Evolutionary conservation across 2,797 vertebrate genomes (phyloP).

Genomic region (Tenualosa thibaudeaui): DNA sequence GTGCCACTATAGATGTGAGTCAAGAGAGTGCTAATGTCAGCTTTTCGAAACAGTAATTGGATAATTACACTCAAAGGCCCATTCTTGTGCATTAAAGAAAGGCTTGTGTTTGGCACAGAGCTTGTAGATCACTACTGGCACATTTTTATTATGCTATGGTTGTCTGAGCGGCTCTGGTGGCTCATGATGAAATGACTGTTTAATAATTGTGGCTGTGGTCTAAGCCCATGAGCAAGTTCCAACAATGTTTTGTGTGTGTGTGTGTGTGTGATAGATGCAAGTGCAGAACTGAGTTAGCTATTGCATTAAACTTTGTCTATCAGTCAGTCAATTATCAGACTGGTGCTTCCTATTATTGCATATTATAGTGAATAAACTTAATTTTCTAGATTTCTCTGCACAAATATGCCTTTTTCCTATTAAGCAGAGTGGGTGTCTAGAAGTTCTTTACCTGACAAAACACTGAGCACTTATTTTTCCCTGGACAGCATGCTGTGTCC

Average conservation of each 20-base stretch:
- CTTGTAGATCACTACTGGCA: slow-evolving; percentile 45
- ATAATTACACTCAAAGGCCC: slow-evolving; percentile 35
- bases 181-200: slow-evolving; percentile 54
- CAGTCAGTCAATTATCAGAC: not conserved
- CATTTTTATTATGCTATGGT: slow-evolving; percentile 51
- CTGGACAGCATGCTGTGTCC: not conserved
- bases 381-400: not conserved
- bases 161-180: slow-evolving; percentile 51
- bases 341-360: not conserved
- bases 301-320: not conserved
- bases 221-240: slow-evolving; percentile 35
- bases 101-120: slow-evolving; percentile 38
- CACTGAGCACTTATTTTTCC: not conserved
- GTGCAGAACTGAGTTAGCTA: not conserved
- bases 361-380: not conserved
- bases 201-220: slow-evolving; percentile 52
- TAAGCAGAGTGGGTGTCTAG: too few species aligned
- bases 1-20: slow-evolving; percentile 20
- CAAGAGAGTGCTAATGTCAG: slow-evolving; percentile 1
- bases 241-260: slow-evolving; percentile 49
- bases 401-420: not conserved
- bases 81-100: slow-evolving; percentile 28
- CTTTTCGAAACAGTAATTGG: slow-evolving; percentile 36
- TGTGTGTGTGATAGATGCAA: not conserved
- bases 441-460: not conserved